Evolutionary conservation across 2,797 vertebrate genomes (phyloP).

Genomic region (Sebastes steindachneri): DNA sequence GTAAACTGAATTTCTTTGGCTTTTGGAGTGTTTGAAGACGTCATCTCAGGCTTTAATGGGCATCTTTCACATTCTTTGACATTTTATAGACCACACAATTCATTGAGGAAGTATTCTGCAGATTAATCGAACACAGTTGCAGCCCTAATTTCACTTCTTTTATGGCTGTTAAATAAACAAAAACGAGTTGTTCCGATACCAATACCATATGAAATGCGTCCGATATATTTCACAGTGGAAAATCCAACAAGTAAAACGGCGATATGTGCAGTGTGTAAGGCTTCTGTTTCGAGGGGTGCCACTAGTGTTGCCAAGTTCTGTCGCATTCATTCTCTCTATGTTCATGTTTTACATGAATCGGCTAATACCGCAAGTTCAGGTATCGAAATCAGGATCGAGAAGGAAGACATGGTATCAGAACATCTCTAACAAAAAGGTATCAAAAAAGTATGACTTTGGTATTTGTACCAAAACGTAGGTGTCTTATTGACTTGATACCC

Average conservation of each 20-base stretch:
- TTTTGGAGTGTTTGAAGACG: background rate
- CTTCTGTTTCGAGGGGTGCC: no score
- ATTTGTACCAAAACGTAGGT: background rate
- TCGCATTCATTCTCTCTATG: no score
- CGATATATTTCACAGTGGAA: no score
- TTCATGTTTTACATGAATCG: no score
- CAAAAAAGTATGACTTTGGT: background rate
- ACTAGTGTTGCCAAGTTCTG: no score
- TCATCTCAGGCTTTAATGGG: background rate
- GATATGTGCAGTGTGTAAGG: no score
- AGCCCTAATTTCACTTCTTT: background rate
- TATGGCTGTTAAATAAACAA: background rate
- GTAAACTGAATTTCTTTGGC: background rate
- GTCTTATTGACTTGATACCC: background rate
- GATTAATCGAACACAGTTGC: background rate
- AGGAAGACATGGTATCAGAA: no score
- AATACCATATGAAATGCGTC: no score
- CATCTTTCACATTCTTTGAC: background rate
- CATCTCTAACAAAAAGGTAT: background rate
- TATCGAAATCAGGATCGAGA: no score
- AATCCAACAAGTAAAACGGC: no score
- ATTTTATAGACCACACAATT: background rate
- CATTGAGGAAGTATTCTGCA: background rate
- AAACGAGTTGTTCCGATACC: background rate
- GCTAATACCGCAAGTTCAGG: no score